Percentiles rank a stretch among this genome's conserved stretches.
Evolutionary conservation across 2,888 invertebrate genomes (phyloP).

Genomic region (Spisula solida): DNA sequence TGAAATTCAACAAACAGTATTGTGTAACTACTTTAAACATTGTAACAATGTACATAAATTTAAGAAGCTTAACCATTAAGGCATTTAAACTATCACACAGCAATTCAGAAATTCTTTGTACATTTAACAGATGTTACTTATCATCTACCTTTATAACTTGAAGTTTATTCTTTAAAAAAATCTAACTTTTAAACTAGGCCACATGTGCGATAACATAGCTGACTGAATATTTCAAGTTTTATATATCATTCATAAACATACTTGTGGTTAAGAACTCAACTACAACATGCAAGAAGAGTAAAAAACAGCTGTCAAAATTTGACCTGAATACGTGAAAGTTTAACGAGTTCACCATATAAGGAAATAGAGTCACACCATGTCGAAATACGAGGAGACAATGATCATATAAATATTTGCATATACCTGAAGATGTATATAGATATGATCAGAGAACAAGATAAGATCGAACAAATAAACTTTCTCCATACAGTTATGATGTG

Average conservation of each 20-base stretch:
- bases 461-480: not conserved
- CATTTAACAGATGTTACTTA: not conserved
- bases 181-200: not conserved
- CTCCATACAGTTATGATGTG: not conserved
- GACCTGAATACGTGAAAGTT: not conserved
- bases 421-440: not conserved
- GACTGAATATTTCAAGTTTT: not conserved
- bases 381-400: not conserved
- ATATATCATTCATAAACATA: not conserved
- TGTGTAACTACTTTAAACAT: not conserved
- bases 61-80: not conserved
- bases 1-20: too few relatives aligned
- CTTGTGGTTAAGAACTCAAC: not conserved
- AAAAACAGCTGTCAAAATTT: not conserved
- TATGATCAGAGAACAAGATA: not conserved
- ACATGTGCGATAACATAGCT: not conserved
- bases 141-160: not conserved
- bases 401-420: slow-evolving; percentile 11
- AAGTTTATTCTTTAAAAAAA: not conserved
- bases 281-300: not conserved
- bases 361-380: not conserved
- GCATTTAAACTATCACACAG: too few relatives aligned
- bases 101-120: too few relatives aligned
- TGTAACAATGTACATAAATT: not conserved
- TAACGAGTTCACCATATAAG: slow-evolving; percentile 9